Conservation (phyloP, 2,113 vertebrate species). For the Irena cyanogastra region DNA sequence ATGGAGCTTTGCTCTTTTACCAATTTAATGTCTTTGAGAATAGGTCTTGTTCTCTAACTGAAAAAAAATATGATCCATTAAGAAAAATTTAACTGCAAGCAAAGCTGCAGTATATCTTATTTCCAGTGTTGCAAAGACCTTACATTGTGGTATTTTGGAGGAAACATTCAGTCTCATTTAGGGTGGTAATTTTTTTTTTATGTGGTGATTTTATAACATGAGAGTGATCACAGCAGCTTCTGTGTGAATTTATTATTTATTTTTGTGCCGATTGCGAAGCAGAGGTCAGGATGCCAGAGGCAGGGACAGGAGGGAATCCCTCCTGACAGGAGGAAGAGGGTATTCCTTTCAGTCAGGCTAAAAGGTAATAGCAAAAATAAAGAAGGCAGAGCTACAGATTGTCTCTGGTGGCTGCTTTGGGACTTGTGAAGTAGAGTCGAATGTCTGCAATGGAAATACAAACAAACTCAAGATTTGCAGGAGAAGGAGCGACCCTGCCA, state of each 20-base stretch:
- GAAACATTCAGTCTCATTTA: background rate
- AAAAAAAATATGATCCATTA: background rate
- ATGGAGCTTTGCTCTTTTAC: background rate
- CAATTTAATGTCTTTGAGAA: background rate
- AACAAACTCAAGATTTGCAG: background rate
- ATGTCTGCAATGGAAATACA: background rate
- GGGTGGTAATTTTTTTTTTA: background rate
- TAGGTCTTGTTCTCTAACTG: background rate
- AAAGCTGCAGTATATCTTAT: background rate
- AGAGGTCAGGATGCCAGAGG: background rate
- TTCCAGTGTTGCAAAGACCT: background rate
- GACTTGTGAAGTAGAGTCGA: background rate
- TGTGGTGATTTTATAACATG: background rate
- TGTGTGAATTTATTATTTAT: background rate
- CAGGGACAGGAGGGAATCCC: background rate
- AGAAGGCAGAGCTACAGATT: background rate
- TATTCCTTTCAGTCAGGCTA: background rate
- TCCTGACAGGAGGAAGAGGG: background rate
- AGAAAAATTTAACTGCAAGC: background rate
- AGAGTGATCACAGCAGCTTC: background rate
- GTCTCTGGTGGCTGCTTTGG: background rate
- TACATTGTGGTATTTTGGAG: background rate
- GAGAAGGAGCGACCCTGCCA: background rate
- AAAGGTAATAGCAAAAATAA: background rate
- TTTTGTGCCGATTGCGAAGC: rapidly evolving